A percentile compares a stretch with the other conserved stretches of the same genome.
These are phyloP conservation scores for Erythrocercus mccallii DNA, from an alignment of 2,113 vertebrate species.

Conservation along the genomic window DNA sequence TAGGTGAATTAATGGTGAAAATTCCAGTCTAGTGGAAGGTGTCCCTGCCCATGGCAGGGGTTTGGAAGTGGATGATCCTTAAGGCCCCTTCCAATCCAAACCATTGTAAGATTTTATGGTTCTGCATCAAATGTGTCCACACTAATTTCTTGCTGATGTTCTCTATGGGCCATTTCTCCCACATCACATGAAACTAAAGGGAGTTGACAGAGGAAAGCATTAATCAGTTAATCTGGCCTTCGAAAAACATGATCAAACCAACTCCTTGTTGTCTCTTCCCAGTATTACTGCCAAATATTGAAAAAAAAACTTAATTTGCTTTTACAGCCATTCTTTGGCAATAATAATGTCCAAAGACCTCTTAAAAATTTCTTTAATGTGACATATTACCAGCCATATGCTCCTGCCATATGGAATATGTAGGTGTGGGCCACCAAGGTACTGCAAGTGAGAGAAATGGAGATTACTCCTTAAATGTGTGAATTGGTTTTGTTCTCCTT, in stretches of 20 bases:
- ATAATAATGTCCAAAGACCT: neutral
- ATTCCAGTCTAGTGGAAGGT: neutral
- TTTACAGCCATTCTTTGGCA: neutral
- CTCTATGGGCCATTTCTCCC: neutral
- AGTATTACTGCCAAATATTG: neutral
- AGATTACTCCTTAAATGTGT: neutral
- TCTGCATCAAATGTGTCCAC: neutral
- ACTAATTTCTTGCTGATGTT: neutral
- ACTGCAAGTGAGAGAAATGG: neutral
- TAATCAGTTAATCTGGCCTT: neutral
- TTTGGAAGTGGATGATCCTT: neutral
- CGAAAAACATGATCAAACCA: neutral
- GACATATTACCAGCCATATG: neutral
- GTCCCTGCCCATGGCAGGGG: neutral
- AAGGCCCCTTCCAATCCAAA: neutral
- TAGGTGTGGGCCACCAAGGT: neutral
- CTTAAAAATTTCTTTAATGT: neutral
- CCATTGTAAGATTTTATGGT: neutral
- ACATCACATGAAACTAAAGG: neutral
- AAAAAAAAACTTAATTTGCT: neutral
- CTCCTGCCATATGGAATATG: accelerated
- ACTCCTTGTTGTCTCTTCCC: neutral
- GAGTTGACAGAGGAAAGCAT: neutral
- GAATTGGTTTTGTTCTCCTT: neutral
- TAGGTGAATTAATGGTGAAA: neutral